Evolutionary conservation across 2,113 vertebrate species (phyloP).

Genomic region (Gymnobelideus leadbeateri): DNA sequence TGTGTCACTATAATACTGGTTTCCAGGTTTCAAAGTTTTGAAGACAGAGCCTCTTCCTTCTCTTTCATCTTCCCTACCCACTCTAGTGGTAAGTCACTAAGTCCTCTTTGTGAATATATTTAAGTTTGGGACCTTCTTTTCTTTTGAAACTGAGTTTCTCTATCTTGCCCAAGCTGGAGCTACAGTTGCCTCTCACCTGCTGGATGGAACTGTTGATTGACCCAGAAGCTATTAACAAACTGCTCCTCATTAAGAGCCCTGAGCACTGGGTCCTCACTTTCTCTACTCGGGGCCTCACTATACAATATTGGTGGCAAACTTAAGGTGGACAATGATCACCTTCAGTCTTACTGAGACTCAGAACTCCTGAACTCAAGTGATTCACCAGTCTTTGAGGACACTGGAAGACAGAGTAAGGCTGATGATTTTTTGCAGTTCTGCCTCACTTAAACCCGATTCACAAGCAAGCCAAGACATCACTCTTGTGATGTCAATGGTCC

Average conservation of each 20-base stretch:
- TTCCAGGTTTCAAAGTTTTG: not conserved
- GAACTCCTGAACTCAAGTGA: not conserved
- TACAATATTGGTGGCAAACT: not conserved
- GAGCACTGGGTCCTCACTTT: not conserved
- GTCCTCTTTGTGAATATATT: not conserved
- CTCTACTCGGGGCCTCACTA: not conserved
- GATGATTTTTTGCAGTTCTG: not conserved
- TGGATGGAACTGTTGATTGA: not conserved
- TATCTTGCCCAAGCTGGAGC: not conserved
- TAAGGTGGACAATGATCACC: not conserved
- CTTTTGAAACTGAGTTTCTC: not conserved
- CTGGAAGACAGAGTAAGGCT: not conserved
- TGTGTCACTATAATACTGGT: not conserved
- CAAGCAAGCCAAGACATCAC: not conserved
- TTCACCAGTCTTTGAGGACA: not conserved
- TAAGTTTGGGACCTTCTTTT: not conserved
- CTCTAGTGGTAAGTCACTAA: too few relatives aligned
- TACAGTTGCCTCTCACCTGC: not conserved
- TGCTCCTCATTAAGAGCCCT: not conserved
- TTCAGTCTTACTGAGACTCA: not conserved
- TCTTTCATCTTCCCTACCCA: not conserved
- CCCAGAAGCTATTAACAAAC: not conserved
- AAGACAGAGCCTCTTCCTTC: not conserved
- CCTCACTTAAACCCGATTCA: not conserved
- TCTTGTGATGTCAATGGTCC: not conserved